These are phyloP conservation scores for Anser brachyrhynchus DNA, from an alignment of 2,113 vertebrate species.

Conservation along the genomic window DNA sequence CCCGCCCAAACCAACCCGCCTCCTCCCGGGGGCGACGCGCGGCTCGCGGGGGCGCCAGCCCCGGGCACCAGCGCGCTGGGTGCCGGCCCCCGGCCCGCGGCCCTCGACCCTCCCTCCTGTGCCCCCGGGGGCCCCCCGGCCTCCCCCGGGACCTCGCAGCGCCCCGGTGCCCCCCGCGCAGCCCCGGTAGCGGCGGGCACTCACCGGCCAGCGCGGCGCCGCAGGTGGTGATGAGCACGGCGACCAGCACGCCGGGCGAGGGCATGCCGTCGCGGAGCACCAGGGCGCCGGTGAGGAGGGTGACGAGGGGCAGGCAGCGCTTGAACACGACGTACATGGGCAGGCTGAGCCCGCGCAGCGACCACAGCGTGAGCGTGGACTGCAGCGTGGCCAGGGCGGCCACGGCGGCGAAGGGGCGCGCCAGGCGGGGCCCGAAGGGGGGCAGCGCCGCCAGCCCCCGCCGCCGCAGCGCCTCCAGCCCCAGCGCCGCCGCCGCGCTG, in stretches of 20 bases:
- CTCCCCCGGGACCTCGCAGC: not conserved
- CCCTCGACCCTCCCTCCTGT: not conserved
- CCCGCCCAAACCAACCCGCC: not conserved
- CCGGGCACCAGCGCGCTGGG: too few species aligned
- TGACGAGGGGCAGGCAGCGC: slow-evolving; percentile 94
- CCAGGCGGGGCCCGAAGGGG: slow-evolving; percentile 85
- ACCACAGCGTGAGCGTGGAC: slow-evolving; percentile 94
- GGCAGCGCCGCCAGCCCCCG: slow-evolving; percentile 85
- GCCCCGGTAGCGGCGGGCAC: not conserved
- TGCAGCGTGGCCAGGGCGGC: slow-evolving; percentile 91
- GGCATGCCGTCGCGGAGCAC: slow-evolving; percentile 90
- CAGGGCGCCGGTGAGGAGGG: slow-evolving; percentile 89
- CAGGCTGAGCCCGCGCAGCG: slow-evolving; percentile 92
- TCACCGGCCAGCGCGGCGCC: slow-evolving; percentile 94
- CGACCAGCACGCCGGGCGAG: slow-evolving; percentile 85
- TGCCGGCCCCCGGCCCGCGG: not conserved
- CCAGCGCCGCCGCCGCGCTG: slow-evolving; percentile 87
- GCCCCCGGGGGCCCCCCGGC: not conserved
- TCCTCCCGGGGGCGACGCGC: not conserved
- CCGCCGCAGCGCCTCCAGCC: slow-evolving; percentile 86
- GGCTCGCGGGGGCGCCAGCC: too few species aligned
- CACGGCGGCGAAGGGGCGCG: slow-evolving; percentile 88
- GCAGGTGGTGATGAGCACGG: slow-evolving; percentile 92
- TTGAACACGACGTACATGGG: slow-evolving; percentile 99
- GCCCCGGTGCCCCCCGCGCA: not conserved